A percentile compares a stretch with the other conserved stretches of the same genome.
These are phyloP conservation scores for Atta cephalotes DNA, from an alignment of 1,140 invertebrate genomes.

Conservation along the genomic window DNA sequence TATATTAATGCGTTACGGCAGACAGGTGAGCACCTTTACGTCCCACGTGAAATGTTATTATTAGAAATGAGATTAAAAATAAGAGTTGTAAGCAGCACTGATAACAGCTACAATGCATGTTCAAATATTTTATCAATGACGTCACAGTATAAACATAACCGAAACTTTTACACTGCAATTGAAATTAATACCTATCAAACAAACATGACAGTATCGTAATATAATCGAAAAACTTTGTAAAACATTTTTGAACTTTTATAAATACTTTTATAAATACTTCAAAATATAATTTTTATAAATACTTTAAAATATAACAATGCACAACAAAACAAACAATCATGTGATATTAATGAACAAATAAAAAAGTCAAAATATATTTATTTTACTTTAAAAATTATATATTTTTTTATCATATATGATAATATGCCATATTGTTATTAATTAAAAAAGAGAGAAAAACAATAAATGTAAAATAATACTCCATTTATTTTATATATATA, in stretches of 20 bases:
- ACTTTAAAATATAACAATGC: neutral
- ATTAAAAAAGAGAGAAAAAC: neutral
- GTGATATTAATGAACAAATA: neutral
- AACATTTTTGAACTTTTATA: neutral
- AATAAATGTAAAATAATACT: neutral
- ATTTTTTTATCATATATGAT: no score
- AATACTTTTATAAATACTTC: neutral
- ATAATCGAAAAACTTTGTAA: slow-evolving; percentile 12
- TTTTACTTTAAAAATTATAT: neutral
- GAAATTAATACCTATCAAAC: neutral
- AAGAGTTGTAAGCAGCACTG: neutral
- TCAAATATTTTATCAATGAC: neutral
- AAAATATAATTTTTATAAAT: neutral
- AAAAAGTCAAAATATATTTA: neutral
- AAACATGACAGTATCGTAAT: slow-evolving; percentile 3
- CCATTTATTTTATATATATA: no score
- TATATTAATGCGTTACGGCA: slow-evolving; percentile 7
- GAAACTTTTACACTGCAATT: neutral
- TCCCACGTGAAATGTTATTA: neutral
- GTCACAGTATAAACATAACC: neutral
- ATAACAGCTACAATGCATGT: neutral
- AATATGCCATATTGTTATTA: neutral
- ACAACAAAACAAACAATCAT: neutral
- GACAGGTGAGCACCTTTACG: neutral
- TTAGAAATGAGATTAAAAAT: neutral